Conservation (phyloP, 2,113 vertebrate species). For the Podocnemis expansa region DNA sequence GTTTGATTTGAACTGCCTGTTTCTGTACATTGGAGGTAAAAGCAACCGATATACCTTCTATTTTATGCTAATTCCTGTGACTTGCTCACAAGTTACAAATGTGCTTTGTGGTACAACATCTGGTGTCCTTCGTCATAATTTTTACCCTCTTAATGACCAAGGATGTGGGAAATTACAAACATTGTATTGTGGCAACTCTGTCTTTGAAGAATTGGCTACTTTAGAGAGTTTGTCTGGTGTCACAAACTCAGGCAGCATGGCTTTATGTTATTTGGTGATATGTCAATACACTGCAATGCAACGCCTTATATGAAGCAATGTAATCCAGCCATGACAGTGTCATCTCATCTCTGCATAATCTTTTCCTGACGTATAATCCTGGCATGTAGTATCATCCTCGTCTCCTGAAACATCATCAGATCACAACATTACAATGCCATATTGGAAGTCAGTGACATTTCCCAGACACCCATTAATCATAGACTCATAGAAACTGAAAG, state of each 20-base stretch:
- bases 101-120: background rate
- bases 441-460: background rate
- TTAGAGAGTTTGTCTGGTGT: background rate
- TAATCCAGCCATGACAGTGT: background rate
- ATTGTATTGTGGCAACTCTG: background rate
- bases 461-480: too few species aligned
- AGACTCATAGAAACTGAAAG: too few species aligned
- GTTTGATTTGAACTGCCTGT: background rate
- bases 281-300: background rate
- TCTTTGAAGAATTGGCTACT: background rate
- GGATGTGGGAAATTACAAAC: background rate
- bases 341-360: background rate
- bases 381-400: background rate
- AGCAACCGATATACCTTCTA: background rate
- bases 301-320: background rate
- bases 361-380: background rate
- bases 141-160: background rate
- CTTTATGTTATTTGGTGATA: background rate
- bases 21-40: background rate
- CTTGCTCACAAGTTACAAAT: too few species aligned
- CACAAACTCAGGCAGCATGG: background rate
- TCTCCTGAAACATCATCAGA: background rate
- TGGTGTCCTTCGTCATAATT: background rate
- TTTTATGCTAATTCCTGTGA: conserved; percentile 4
- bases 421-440: background rate